Base-by-base conservation (phyloP, 2,113 vertebrate genomes). In the Oryzias javanicus region DNA sequence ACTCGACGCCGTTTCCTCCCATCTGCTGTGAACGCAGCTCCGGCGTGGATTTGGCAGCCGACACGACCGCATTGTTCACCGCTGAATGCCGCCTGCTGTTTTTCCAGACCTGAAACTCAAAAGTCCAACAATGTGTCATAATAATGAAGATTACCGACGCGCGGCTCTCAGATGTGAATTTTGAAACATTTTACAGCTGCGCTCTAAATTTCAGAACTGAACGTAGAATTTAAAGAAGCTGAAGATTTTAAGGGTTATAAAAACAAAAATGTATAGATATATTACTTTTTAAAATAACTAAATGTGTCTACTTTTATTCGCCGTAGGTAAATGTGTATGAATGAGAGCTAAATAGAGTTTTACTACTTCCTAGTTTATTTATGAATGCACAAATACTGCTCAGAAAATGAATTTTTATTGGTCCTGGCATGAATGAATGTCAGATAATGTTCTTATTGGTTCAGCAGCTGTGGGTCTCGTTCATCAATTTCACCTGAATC, bases 151-250 rank as follows among this genome's bases (percentile, higher is more conserved):
- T 58, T 53, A 29, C 19, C 54, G 2, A 17, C 10, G 22, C 2
- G 22, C 4, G 0, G 45, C 57, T 29, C 17, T n/a, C 27, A 60
- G 50, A 41, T 51, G 57, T 57, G 64, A 66, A 64, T 74, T 52
- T 68, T 55, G 35, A 46, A 54, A 40, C 25, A 59, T 17, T 25
- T 15, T 44, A 46, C 35, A 4, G 10, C 49, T 62, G 25, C 61
- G 42, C 1, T 55, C 67, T 77, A 70, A 83, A 61, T 5, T 70
- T 78, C 53, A 18, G 60, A 82, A 77, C 86, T 80, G 66, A 64
- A 76, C 82, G 12, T 17, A 58, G 61, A 77, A 70, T 58, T 47
- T 68, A 55, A 3, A 47, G 60, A 70, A 72, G 74, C 71, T 67
- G 69, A 59, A 35, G 35, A 3, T 12, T 35, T 35, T 35, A 35